Conservation (phyloP, 2,797 vertebrate species). For the Acanthurus lineatus region DNA sequence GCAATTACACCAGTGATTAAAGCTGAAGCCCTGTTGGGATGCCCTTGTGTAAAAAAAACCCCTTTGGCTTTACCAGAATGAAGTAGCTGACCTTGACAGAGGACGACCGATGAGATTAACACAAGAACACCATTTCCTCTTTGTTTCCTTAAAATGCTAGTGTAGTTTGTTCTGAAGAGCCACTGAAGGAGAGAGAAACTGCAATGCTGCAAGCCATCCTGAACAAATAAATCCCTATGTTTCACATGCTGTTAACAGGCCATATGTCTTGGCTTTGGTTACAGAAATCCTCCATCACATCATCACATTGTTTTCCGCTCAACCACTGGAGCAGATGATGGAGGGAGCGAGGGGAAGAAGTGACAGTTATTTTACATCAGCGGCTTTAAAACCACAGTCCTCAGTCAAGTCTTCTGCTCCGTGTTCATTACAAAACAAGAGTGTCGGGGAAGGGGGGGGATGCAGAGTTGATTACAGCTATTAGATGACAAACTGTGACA, state of each 20-base stretch:
- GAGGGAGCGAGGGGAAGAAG: constrained; percentile 27
- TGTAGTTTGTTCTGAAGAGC: background rate
- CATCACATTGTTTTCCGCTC: constrained; percentile 1
- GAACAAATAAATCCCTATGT: background rate
- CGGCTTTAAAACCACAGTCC: constrained; percentile 50
- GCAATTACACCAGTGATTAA: background rate
- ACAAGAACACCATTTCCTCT: background rate
- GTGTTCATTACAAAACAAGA: constrained; percentile 59
- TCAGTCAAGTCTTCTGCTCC: constrained; percentile 36
- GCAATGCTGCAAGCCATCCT: background rate
- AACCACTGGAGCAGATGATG: constrained; percentile 49
- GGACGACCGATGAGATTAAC: background rate
- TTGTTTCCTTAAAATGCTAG: background rate
- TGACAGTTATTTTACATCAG: constrained; percentile 52
- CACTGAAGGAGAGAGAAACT: background rate
- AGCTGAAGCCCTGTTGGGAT: background rate
- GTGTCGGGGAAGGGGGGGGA: constrained; percentile 30
- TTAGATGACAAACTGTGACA: constrained; percentile 54
- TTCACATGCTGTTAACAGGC: background rate
- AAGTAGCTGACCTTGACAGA: background rate
- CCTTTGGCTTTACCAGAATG: background rate
- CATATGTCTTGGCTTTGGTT: background rate
- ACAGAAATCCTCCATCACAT: constrained; percentile 19
- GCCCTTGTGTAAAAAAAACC: background rate
- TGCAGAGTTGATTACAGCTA: constrained; percentile 64